Percentiles rank a stretch among this genome's conserved stretches.
Evolutionary conservation across 2,797 vertebrate species (phyloP).

Genomic region (Spinibarbus caldwelli): DNA sequence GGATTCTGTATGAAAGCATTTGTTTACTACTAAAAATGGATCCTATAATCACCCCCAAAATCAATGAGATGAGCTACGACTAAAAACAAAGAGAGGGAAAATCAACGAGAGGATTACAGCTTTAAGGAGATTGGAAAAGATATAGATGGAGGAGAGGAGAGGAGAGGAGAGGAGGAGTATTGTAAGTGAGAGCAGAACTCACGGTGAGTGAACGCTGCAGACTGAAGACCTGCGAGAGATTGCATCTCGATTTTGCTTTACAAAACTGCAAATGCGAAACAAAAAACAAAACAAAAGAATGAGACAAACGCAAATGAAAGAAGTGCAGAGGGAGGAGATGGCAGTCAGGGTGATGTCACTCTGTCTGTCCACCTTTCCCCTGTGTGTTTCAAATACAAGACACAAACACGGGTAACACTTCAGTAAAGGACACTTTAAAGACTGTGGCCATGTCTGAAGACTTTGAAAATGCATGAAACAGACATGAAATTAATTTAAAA

Average conservation of each 20-base stretch:
- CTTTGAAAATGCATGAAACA: background rate
- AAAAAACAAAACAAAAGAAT: constrained; percentile 79
- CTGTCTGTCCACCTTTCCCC: constrained; percentile 65
- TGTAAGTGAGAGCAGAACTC: constrained; percentile 91
- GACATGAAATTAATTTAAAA: background rate
- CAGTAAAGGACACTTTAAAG: constrained; percentile 41
- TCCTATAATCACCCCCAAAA: constrained; percentile 8
- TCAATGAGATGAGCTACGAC: constrained; percentile 36
- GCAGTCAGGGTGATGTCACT: constrained; percentile 50
- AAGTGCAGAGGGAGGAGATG: constrained; percentile 65
- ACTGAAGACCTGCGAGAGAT: constrained; percentile 98
- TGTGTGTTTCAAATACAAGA: constrained; percentile 63
- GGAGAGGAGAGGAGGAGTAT: constrained; percentile 64
- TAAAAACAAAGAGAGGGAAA: constrained; percentile 4
- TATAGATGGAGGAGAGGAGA: constrained; percentile 1
- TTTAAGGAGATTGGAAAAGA: background rate
- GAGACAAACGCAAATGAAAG: constrained; percentile 72
- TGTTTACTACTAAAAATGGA: background rate
- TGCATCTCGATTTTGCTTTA: constrained; percentile 98
- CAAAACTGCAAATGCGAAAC: constrained; percentile 99
- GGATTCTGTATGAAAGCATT: background rate
- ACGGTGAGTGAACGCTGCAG: constrained; percentile 99
- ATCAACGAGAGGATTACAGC: constrained; percentile 3
- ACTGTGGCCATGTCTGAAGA: background rate
- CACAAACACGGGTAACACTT: constrained; percentile 64